Percentiles rank a stretch among this genome's conserved stretches.
phyloP scores from a whole-genome alignment of 1,140 invertebrate genomes.

The Dendroctonus valens region DNA sequence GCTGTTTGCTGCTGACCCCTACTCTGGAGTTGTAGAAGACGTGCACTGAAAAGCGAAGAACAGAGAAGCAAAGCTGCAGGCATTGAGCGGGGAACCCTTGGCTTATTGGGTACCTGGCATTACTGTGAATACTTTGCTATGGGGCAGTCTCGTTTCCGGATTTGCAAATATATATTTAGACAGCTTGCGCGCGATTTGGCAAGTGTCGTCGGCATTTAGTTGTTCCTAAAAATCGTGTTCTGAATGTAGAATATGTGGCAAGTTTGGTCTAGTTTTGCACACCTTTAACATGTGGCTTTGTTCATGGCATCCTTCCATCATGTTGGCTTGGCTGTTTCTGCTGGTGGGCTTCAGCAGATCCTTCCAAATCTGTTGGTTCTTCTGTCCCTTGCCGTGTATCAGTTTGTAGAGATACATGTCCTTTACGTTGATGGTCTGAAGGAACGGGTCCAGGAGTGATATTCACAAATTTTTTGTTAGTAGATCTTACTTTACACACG shows the following conservation, averaged over 20 bases:
- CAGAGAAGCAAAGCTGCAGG: not conserved
- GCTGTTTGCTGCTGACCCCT: not conserved
- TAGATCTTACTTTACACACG: constrained; percentile 5
- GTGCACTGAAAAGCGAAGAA: constrained; percentile 11
- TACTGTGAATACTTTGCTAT: constrained; percentile 13
- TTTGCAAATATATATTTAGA: constrained; percentile 26
- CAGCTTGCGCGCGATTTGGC: constrained; percentile 8
- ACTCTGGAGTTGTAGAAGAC: constrained; percentile 22
- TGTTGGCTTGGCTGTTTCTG: not conserved
- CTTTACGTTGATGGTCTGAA: constrained; percentile 2
- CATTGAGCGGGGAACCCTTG: not conserved
- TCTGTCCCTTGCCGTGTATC: constrained; percentile 24
- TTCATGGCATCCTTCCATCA: not conserved
- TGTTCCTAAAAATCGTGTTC: no score
- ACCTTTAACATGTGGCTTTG: not conserved
- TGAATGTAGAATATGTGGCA: no score
- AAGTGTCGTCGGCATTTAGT: not conserved
- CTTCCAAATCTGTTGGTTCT: constrained; percentile 8
- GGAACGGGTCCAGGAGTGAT: not conserved
- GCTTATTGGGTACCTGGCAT: constrained; percentile 21
- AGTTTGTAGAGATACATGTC: constrained; percentile 25
- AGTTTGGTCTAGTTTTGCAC: not conserved
- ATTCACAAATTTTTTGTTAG: not conserved
- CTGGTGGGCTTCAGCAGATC: not conserved
- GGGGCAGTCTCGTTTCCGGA: not conserved